Evolutionary conservation across 2,888 invertebrate species (phyloP), one percentile per base, ranked within the genome.

Genomic region (Cryptophagus acutangulus): DNA sequence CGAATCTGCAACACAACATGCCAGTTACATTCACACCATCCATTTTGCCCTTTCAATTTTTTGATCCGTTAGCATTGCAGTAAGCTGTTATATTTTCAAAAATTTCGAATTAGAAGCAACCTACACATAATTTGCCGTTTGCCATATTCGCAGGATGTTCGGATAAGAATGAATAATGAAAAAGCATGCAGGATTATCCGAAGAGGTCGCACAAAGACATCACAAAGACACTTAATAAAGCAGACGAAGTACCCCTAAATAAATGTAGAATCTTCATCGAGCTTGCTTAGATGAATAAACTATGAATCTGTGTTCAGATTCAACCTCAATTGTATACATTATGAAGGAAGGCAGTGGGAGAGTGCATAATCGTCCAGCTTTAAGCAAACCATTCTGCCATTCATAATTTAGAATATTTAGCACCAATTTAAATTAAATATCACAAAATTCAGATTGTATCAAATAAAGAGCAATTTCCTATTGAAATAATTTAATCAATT

Each of bases 1-100:
- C 62, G 91, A 87, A 78, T 94, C 94, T 93, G 81, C 17, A 79
- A 79, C 42, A 46, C 46, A 51, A 43, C 43, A 38, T 20, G 17
- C n/a, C 24, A 20, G n/a, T 20, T n/a, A 20, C 24, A 20, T 20
- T 8, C 24, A 20, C 24, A 20, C 24, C 24, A 20, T 8, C n/a
- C 24, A n/a, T n/a, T 8, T 20, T n/a, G 24, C 6, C 24, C n/a
- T 20, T 20, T 20, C 24, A 20, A n/a, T 20, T 20, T 20, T 6
- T 20, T 20, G n/a, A 20, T 6, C 24, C n/a, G n/a, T n/a, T n/a
- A n/a, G n/a, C n/a, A n/a, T n/a, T n/a, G n/a, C n/a, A n/a, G n/a
- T n/a, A n/a, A n/a, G n/a, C n/a, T n/a, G n/a, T n/a, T n/a, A n/a
- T n/a, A n/a, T n/a, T n/a, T n/a, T n/a, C n/a, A n/a, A n/a, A n/a